Conservation (phyloP, 2,797 vertebrate genomes). For the Delichon dasypus region DNA sequence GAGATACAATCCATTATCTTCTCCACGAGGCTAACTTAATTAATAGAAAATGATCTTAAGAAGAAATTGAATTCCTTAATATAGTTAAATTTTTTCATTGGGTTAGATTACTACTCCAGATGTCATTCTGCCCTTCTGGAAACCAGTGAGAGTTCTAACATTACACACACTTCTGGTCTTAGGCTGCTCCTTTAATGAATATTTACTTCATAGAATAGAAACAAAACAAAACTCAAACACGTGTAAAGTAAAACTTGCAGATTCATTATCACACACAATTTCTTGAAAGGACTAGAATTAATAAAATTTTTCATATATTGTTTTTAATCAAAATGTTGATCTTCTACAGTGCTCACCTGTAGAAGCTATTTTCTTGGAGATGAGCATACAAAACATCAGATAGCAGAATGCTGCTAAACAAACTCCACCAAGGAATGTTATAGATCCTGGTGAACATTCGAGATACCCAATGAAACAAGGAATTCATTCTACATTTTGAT, state of each 20-base stretch:
- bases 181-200: not conserved
- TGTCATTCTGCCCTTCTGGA: not conserved
- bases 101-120: not conserved
- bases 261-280: not conserved
- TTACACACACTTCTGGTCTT: not conserved
- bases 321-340: not conserved
- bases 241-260: not conserved
- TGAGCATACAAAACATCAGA: not conserved
- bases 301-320: not conserved
- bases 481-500: not conserved
- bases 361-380: not conserved
- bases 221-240: not conserved
- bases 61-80: slow-evolving; percentile 1
- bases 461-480: not conserved
- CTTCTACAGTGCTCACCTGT: not conserved
- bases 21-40: not conserved
- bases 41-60: not conserved
- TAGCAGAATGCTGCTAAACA: not conserved
- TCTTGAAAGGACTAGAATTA: not conserved
- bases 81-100: not conserved
- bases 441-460: not conserved
- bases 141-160: not conserved
- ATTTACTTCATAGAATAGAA: not conserved
- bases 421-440: not conserved
- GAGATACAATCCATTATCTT: not conserved